Evolutionary conservation across 1,140 invertebrate genomes (phyloP).

Genomic region (Leptestheria dahalacensis): DNA sequence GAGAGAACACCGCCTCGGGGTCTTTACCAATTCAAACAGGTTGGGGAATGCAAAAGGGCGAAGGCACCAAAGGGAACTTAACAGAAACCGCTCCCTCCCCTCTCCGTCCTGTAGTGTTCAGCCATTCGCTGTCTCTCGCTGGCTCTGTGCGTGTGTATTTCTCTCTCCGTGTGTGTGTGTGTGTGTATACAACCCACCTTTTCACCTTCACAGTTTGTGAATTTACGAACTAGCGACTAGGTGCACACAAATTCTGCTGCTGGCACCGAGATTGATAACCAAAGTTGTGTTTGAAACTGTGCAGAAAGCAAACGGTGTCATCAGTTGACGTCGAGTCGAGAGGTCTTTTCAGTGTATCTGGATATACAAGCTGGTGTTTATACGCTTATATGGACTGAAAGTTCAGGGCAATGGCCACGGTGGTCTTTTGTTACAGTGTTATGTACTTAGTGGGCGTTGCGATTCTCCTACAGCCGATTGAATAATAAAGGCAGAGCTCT

Average conservation of each 20-base stretch:
- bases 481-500: neutral
- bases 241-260: too few species aligned
- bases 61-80: neutral
- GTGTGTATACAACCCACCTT: too few species aligned
- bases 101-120: neutral
- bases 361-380: neutral
- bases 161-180: too few species aligned
- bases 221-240: too few species aligned
- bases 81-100: neutral
- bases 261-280: too few species aligned
- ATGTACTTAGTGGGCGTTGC: neutral
- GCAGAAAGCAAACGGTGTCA: too few species aligned
- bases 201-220: too few species aligned
- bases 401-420: neutral
- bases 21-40: neutral
- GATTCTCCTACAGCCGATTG: neutral
- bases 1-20: neutral
- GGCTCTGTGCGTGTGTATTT: neutral
- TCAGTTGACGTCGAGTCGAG: neutral
- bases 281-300: too few species aligned
- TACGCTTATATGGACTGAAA: too few species aligned
- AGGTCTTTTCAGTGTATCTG: neutral
- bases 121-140: neutral
- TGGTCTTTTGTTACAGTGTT: neutral
- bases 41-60: neutral